phyloP scores from a whole-genome alignment of 2,113 vertebrate genomes.

The Sardina pilchardus region DNA sequence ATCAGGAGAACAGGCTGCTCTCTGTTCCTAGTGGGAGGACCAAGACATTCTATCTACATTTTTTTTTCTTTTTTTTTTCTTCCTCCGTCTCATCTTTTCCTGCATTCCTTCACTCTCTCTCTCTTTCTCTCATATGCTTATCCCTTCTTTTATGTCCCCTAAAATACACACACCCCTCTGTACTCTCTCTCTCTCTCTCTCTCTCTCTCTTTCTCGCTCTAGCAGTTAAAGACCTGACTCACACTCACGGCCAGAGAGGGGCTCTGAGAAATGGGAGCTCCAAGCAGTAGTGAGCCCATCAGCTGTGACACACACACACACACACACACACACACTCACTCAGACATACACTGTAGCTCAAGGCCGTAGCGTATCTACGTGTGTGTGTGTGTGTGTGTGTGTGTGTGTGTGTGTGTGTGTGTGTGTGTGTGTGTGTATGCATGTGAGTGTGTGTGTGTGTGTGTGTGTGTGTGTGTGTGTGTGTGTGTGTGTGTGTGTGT shows the following conservation, averaged over 20 bases:
- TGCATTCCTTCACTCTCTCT: slow-evolving; percentile 14
- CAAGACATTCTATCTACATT: slow-evolving; percentile 28
- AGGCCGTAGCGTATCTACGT: neutral
- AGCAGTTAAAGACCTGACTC: neutral
- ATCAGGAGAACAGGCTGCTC: slow-evolving; percentile 32
- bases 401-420: neutral
- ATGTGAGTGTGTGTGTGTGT: neutral
- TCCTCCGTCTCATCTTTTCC: slow-evolving; percentile 19
- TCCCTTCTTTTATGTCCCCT: neutral
- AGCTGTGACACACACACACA: neutral
- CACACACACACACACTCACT: neutral
- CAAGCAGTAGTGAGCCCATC: no score
- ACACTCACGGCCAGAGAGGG: neutral
- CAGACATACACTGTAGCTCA: neutral
- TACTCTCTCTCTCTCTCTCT: neutral
- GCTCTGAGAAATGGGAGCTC: neutral
- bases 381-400: neutral
- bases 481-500: neutral
- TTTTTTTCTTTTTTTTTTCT: slow-evolving; percentile 10
- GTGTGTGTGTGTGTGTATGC: slow-evolving; percentile 1
- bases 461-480: neutral
- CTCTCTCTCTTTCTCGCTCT: neutral
- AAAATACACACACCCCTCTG: neutral
- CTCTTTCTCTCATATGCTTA: slow-evolving; percentile 23
- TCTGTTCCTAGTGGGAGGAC: slow-evolving; percentile 31